Conservation (phyloP, 2,113 vertebrate species). For the Microtus richardsoni region DNA sequence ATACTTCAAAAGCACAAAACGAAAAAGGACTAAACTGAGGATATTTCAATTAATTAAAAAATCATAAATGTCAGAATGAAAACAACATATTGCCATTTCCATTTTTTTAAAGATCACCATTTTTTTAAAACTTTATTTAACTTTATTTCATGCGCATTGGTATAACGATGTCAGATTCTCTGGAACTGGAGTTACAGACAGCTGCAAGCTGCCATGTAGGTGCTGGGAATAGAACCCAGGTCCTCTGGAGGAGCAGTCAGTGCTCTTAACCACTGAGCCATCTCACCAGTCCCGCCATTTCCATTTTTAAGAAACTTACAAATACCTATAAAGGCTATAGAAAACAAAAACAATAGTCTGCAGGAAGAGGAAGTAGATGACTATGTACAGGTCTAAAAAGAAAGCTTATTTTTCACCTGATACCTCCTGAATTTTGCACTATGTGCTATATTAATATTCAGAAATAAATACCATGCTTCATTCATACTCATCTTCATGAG, state of each 20-base stretch:
- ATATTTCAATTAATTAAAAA: neutral
- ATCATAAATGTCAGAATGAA: neutral
- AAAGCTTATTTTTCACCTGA: neutral
- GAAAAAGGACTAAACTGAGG: neutral
- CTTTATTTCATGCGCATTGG: too few species aligned
- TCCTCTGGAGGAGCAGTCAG: too few species aligned
- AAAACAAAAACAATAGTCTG: slow-evolving; percentile 10
- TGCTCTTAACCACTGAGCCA: too few species aligned
- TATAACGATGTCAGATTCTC: too few species aligned
- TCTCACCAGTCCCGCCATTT: neutral
- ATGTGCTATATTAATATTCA: slow-evolving; percentile 45
- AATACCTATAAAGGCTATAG: slow-evolving; percentile 4
- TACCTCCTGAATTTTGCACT: slow-evolving; percentile 41
- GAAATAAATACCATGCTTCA: slow-evolving; percentile 56
- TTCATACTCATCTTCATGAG: slow-evolving; percentile 34
- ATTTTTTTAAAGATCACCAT: neutral
- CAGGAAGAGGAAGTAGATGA: neutral
- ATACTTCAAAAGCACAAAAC: neutral
- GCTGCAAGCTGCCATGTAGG: too few species aligned
- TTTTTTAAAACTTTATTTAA: too few species aligned
- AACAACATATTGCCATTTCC: neutral
- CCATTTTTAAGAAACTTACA: neutral
- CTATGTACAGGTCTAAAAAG: neutral
- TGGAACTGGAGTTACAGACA: too few species aligned
- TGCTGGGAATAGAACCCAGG: too few species aligned